A percentile compares a stretch with the other conserved stretches of the same genome.
Evolutionary conservation across 2,888 invertebrate genomes (phyloP).

Genomic region (Andrena haemorrhoa): DNA sequence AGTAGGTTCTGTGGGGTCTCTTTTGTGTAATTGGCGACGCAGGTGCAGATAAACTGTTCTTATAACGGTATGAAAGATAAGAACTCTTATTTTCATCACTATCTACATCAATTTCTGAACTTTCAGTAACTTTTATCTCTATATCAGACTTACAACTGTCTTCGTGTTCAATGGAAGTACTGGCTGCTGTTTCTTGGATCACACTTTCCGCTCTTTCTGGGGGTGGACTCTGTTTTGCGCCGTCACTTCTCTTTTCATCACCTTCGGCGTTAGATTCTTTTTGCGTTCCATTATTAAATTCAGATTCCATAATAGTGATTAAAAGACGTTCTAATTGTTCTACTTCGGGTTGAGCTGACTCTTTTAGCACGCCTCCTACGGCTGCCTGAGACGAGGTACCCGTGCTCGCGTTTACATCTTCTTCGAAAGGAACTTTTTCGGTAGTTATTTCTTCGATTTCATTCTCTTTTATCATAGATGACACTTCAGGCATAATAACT

Average conservation of each 20-base stretch:
- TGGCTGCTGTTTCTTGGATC: conserved; percentile 54
- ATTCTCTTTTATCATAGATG: conserved; percentile 18
- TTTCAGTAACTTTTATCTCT: conserved; percentile 49
- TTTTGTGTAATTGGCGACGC: conserved; percentile 76
- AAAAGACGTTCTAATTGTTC: conserved; percentile 80
- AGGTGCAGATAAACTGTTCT: conserved; percentile 80
- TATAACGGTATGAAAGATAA: conserved; percentile 75
- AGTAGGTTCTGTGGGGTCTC: conserved; percentile 71
- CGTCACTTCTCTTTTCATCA: conserved; percentile 47
- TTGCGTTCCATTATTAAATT: conserved; percentile 68
- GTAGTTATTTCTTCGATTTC: conserved; percentile 61
- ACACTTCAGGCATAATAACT: conserved; percentile 26
- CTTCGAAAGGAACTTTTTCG: conserved; percentile 47
- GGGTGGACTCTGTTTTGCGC: conserved; percentile 34
- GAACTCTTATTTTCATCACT: conserved; percentile 50
- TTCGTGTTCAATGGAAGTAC: conserved; percentile 36
- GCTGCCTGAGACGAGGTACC: conserved; percentile 34
- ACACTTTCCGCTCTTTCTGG: conserved; percentile 66
- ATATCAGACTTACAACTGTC: conserved; percentile 55
- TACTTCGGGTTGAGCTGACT: conserved; percentile 75
- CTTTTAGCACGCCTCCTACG: conserved; percentile 51
- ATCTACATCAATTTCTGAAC: conserved; percentile 40
- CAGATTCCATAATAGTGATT: conserved; percentile 80
- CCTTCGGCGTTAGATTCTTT: conserved; percentile 44
- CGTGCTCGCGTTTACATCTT: conserved; percentile 35